phyloP scores from a whole-genome alignment of 1,140 invertebrate species.

The Scaptomyza montana region DNA sequence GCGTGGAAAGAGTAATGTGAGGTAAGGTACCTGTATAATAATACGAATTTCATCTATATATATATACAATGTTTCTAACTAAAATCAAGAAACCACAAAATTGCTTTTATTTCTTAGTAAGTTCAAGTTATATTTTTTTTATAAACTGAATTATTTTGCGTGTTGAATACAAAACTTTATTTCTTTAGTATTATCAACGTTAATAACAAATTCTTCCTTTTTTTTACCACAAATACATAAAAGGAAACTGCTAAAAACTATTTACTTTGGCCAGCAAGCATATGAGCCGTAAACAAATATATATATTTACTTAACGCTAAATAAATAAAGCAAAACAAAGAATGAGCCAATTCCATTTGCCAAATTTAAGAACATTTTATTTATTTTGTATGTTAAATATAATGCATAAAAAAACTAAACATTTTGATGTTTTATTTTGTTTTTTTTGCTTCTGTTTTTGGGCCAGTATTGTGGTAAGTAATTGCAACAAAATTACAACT shows the following conservation, averaged over 20 bases:
- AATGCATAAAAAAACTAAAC: background rate
- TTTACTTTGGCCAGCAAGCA: background rate
- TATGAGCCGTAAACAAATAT: conserved; percentile 2
- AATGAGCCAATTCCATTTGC: background rate
- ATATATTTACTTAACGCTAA: background rate
- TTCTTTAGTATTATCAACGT: no score
- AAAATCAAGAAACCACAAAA: no score
- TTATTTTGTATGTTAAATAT: background rate
- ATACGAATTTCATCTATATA: no score
- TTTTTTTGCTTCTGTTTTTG: no score
- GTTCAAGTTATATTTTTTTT: no score
- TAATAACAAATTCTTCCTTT: no score
- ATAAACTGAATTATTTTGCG: no score
- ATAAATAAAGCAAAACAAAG: background rate
- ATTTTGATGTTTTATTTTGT: background rate
- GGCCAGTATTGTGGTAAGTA: background rate
- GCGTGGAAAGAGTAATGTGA: no score
- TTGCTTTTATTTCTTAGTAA: no score
- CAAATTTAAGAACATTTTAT: conserved; percentile 5
- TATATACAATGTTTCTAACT: no score
- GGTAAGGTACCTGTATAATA: no score
- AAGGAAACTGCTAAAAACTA: background rate
- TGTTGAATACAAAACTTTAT: no score
- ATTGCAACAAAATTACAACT: background rate
- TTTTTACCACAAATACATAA: background rate